Evolutionary conservation across 1,140 invertebrate species (phyloP).

Genomic region (Bombus vancouverensis): DNA sequence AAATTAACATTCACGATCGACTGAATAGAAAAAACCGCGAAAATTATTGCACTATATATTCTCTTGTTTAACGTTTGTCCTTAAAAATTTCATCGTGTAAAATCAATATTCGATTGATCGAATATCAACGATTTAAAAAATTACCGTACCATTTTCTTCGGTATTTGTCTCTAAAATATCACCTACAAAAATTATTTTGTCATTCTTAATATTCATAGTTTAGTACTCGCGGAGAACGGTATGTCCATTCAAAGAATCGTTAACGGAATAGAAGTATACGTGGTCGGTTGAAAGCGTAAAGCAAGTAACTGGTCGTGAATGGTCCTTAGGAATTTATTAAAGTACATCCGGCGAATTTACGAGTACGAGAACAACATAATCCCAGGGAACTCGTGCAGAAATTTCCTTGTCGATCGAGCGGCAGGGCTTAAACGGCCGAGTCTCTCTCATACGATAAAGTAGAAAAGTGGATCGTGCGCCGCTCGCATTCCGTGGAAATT

Average conservation of each 20-base stretch:
- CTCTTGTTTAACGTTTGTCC: no score
- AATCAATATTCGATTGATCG: no score
- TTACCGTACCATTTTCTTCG: no score
- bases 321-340: constrained; percentile 11
- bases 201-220: neutral
- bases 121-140: no score
- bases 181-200: neutral
- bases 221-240: neutral
- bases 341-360: constrained; percentile 33
- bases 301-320: neutral
- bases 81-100: no score
- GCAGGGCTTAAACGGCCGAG: constrained; percentile 57
- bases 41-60: no score
- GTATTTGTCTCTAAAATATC: neutral
- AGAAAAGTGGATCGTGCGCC: constrained; percentile 61
- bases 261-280: neutral
- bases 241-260: neutral
- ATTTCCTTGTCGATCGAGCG: constrained; percentile 54
- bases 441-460: constrained; percentile 55
- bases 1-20: no score
- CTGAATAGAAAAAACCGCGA: no score
- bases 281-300: neutral
- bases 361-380: constrained; percentile 52
- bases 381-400: constrained; percentile 45
- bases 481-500: constrained; percentile 64